A percentile compares a stretch with the other conserved stretches of the same genome.
Conservation (phyloP, 2,113 vertebrate species). For the Dicentrarchus labrax region DNA sequence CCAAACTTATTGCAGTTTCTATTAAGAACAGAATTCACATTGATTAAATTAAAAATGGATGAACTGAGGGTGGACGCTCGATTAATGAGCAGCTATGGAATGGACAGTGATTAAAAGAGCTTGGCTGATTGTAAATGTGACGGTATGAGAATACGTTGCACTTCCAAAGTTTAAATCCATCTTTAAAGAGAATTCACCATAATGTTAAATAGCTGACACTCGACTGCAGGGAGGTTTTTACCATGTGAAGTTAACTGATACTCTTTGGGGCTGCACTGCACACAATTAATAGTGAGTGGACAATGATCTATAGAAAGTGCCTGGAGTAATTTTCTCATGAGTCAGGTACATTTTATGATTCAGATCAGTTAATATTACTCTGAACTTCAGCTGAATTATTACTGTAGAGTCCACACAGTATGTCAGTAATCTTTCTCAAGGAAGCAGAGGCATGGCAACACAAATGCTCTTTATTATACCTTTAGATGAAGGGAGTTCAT, state of each 20-base stretch:
- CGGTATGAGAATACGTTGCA: slow-evolving; percentile 16
- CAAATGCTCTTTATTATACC: background rate
- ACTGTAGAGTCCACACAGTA: slow-evolving; percentile 32
- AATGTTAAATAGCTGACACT: slow-evolving; percentile 33
- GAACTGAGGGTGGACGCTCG: slow-evolving; percentile 30
- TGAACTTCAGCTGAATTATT: slow-evolving; percentile 50
- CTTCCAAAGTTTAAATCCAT: slow-evolving; percentile 24
- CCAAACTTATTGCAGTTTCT: slow-evolving; percentile 37
- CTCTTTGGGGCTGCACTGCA: slow-evolving; percentile 27
- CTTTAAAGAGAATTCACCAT: slow-evolving; percentile 25
- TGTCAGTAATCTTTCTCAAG: slow-evolving; percentile 21
- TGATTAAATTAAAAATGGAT: slow-evolving; percentile 67
- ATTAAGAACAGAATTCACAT: slow-evolving; percentile 25
- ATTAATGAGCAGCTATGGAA: slow-evolving; percentile 44
- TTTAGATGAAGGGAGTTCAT: background rate
- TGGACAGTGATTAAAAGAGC: slow-evolving; percentile 43
- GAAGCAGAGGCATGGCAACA: background rate
- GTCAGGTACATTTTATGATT: slow-evolving; percentile 67
- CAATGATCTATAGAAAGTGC: slow-evolving; percentile 57
- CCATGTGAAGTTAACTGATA: slow-evolving; percentile 29
- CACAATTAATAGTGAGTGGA: slow-evolving; percentile 55
- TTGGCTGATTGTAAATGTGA: slow-evolving; percentile 31
- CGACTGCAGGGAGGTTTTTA: slow-evolving; percentile 16
- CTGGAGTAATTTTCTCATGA: slow-evolving; percentile 48
- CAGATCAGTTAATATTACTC: slow-evolving; percentile 41